Evolutionary conservation across 1,140 invertebrate species (phyloP).

Genomic region (Papilio aristodemus): DNA sequence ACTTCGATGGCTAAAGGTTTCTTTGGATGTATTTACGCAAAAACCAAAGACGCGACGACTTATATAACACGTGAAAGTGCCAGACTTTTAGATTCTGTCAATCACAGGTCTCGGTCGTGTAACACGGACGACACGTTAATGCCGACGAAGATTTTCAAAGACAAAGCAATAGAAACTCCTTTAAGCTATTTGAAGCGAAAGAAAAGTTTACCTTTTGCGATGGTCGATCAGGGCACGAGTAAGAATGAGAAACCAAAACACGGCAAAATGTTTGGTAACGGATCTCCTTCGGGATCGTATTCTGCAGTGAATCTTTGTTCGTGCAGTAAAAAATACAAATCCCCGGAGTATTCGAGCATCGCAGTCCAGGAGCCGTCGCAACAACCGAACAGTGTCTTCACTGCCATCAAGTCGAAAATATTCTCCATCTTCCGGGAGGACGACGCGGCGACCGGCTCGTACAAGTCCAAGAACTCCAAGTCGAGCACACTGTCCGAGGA

Average conservation of each 20-base stretch:
- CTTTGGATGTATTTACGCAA: conserved; percentile 21
- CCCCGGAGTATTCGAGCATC: conserved; percentile 25
- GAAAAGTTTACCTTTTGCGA: background rate
- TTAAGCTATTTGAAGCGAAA: conserved; percentile 3
- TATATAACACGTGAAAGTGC: conserved; percentile 14
- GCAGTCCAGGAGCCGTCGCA: conserved; percentile 32
- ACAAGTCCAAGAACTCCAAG: conserved; percentile 20
- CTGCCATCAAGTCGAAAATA: conserved; percentile 50
- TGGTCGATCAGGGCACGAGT: background rate
- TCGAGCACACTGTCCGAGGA: conserved; percentile 28
- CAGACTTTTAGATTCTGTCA: background rate
- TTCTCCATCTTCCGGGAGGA: conserved; percentile 51
- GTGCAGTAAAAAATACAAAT: conserved; percentile 13
- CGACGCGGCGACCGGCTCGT: background rate
- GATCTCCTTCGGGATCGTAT: background rate
- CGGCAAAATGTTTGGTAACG: background rate
- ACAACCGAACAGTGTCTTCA: conserved; percentile 40
- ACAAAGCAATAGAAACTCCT: conserved; percentile 15
- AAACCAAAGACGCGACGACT: conserved; percentile 21
- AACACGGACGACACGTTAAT: conserved; percentile 16
- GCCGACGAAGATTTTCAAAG: conserved; percentile 1
- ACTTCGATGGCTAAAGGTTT: conserved; percentile 27
- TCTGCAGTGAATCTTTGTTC: conserved; percentile 18
- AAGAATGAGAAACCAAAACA: background rate
- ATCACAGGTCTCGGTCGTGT: background rate